phyloP scores from a whole-genome alignment of 2,113 vertebrate genomes.

The Pachypanchax playfairii region DNA sequence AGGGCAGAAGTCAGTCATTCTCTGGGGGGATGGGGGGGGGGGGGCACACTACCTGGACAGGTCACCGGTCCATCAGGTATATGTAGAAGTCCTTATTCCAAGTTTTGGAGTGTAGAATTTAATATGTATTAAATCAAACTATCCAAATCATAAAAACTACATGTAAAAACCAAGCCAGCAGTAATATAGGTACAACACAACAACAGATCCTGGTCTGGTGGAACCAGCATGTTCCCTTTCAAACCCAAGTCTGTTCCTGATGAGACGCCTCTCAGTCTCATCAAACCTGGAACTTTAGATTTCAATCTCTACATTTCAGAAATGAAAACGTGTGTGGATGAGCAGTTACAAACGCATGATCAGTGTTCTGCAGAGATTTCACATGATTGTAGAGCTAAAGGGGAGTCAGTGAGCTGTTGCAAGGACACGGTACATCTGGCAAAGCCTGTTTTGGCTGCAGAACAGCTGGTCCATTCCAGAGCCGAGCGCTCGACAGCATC shows the following conservation, averaged over 20 bases:
- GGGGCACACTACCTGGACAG: too few species aligned
- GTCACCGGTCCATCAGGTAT: too few species aligned
- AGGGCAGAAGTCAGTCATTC: too few species aligned
- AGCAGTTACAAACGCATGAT: conserved; percentile 20
- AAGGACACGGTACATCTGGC: conserved; percentile 11
- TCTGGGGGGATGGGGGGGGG: too few species aligned
- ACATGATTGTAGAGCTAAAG: conserved; percentile 47
- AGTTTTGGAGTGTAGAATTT: too few species aligned
- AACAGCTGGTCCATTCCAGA: conserved; percentile 59
- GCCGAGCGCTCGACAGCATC: conserved; percentile 8
- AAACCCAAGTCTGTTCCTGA: conserved; percentile 17
- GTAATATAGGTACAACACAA: too few species aligned
- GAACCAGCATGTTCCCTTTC: conserved; percentile 23
- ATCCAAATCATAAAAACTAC: too few species aligned
- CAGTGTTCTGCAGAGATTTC: conserved; percentile 55
- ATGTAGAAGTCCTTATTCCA: too few species aligned
- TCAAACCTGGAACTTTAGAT: conserved; percentile 13
- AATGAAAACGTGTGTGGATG: background rate
- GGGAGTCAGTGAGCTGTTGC: conserved; percentile 46
- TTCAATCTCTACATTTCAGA: conserved; percentile 6
- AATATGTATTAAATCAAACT: too few species aligned
- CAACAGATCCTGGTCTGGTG: background rate
- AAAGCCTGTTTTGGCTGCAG: conserved; percentile 30
- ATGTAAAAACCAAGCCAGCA: too few species aligned
- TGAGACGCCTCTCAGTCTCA: conserved; percentile 23